phyloP scores from a whole-genome alignment of 2,797 vertebrate species.

The Phrynocephalus vlangalii region DNA sequence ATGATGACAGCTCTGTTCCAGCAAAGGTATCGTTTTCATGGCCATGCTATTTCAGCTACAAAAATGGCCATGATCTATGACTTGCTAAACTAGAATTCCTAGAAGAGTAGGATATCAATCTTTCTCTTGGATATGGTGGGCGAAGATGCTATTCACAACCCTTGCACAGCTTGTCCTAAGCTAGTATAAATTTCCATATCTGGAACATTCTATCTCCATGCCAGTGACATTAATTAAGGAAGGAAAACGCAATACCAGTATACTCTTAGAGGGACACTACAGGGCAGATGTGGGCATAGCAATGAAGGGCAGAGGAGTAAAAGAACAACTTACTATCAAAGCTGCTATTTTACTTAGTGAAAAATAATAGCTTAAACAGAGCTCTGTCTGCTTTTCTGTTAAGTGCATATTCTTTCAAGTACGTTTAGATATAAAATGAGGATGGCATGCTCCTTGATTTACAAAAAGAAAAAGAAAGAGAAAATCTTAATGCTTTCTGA shows the following conservation, averaged over 20 bases:
- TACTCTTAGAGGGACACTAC: conserved; percentile 33
- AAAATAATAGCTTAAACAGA: conserved; percentile 48
- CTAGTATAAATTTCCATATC: background rate
- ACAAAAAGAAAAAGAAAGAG: conserved; percentile 50
- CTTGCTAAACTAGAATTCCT: conserved; percentile 42
- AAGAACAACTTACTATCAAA: conserved; percentile 50
- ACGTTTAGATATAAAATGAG: conserved; percentile 33
- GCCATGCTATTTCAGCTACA: background rate
- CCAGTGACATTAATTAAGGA: conserved; percentile 2
- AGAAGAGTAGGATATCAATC: conserved; percentile 33
- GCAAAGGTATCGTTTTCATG: conserved; percentile 28
- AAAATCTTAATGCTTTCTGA: conserved; percentile 49
- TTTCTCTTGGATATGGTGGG: conserved; percentile 18
- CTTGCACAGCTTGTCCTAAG: conserved; percentile 9
- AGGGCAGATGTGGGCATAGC: conserved; percentile 12
- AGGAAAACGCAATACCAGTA: conserved; percentile 29
- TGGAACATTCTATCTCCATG: background rate
- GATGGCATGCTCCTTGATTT: conserved; percentile 45
- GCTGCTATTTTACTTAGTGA: conserved; percentile 46
- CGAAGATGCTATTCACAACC: conserved; percentile 25
- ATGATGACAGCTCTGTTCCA: background rate
- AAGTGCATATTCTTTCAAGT: conserved; percentile 48
- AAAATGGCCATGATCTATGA: conserved; percentile 29
- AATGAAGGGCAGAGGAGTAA: conserved; percentile 29
- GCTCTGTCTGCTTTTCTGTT: conserved; percentile 11